Base-by-base conservation (phyloP, 2,888 invertebrate species). In the Drosophila engyochracea region DNA sequence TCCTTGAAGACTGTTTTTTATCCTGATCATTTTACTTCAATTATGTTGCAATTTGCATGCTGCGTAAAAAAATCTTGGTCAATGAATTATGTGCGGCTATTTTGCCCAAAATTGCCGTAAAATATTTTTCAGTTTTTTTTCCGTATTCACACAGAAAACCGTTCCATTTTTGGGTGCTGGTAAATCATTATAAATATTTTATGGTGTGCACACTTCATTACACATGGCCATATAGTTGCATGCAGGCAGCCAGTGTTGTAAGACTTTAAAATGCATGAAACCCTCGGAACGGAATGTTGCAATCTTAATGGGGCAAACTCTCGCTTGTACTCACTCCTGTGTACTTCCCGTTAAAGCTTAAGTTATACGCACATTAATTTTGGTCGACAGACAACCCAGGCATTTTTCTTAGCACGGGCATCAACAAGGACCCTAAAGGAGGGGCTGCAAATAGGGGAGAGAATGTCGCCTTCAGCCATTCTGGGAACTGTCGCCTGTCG, bases 281-380 rank as follows among this genome's bases (percentile, higher is more conserved):
- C 60, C 39, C 51, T 55, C 76, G 70, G 70, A 78, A 78, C 81
- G 58, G 74, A 89, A 67, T 49, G 76, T 67, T 84, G 84, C 89
- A 89, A 82, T 71, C 80, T 87, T 80, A 82, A 87, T 82, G 82
- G 82, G 57, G 33, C 55, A 61, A 28, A 37, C 47, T 22, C 35
- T 22, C n/a, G 35, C 2, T 2, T 19, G n/a, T 37, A 25, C 19
- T 22, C 12, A 30, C 14, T 19, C 12, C 30, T 39, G 31, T 25
- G 25, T 41, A 33, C 47, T 16, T 35, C 30, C 51, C n/a, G 51
- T 69, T 69, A 69, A 76, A 80, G 64, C 76, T 61, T 76, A 71
- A 79, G 78, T 78, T 75, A 78, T 80, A 76, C 86, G 85, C 85
- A 84, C 89, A 89, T 85, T 89, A 89, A 85, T 85, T 89, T 85